Evolutionary conservation across 2,888 invertebrate genomes (phyloP).

Genomic region (Suillia variegata): DNA sequence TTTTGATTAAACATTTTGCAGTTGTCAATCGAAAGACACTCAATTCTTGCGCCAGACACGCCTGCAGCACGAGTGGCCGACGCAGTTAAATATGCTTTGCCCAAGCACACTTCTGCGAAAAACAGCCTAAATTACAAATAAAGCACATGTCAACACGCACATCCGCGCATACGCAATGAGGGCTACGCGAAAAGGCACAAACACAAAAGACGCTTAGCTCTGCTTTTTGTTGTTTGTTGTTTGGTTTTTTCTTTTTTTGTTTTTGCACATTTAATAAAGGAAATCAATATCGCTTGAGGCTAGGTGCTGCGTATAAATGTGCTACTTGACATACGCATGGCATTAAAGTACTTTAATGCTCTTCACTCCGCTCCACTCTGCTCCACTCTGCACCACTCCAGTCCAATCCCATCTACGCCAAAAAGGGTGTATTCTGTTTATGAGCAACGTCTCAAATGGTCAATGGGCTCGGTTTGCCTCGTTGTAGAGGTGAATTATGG

Average conservation of each 20-base stretch:
- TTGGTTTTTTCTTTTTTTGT: too few relatives aligned
- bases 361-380: too few relatives aligned
- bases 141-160: conserved; percentile 56
- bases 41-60: conserved; percentile 4
- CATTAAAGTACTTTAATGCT: too few relatives aligned
- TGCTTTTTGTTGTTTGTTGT: too few relatives aligned
- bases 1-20: background rate
- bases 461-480: background rate
- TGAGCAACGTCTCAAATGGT: background rate
- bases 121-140: conserved; percentile 58
- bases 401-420: background rate
- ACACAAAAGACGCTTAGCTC: too few relatives aligned
- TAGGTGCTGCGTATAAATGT: conserved; percentile 17
- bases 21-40: background rate
- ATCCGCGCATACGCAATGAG: conserved; percentile 53
- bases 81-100: background rate
- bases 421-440: background rate
- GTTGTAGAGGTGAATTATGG: too few relatives aligned
- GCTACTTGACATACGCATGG: conserved; percentile 8
- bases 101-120: conserved; percentile 38
- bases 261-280: conserved; percentile 13
- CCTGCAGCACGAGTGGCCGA: conserved; percentile 13
- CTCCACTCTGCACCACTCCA: too few relatives aligned
- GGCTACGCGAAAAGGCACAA: too few relatives aligned
- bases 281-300: conserved; percentile 7